A percentile compares a stretch with the other conserved stretches of the same genome.
Conservation (phyloP, 2,113 vertebrate species). For the Agelaius tricolor region DNA sequence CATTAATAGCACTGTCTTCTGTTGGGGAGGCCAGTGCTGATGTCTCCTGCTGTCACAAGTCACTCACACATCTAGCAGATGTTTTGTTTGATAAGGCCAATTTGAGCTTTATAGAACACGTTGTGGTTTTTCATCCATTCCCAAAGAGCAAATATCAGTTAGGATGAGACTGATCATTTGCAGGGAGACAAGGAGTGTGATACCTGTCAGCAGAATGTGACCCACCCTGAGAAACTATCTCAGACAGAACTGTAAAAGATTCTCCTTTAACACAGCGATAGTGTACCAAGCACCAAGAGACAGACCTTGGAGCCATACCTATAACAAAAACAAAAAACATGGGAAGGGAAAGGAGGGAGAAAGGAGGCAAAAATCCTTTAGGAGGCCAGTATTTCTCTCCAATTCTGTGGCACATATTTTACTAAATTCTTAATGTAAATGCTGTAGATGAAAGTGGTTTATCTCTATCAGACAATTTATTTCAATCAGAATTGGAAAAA, state of each 20-base stretch:
- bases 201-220: conserved; percentile 15
- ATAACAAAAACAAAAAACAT: background rate
- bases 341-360: background rate
- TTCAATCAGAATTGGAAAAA: background rate
- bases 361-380: background rate
- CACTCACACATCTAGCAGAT: conserved; percentile 72
- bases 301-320: background rate
- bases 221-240: background rate
- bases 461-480: background rate
- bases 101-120: conserved; percentile 70
- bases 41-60: conserved; percentile 75
- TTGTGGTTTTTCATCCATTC: conserved; percentile 42
- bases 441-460: background rate
- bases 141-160: conserved; percentile 61
- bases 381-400: background rate
- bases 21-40: conserved; percentile 58
- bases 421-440: background rate
- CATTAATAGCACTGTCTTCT: conserved; percentile 75
- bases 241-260: background rate
- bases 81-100: conserved; percentile 74
- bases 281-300: background rate
- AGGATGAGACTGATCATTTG: conserved; percentile 40
- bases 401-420: background rate
- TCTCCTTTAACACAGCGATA: background rate
- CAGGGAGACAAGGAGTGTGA: background rate